These are phyloP conservation scores for Dinothrombium tinctorium DNA, from an alignment of 1,140 invertebrate species.

Conservation along the genomic window DNA sequence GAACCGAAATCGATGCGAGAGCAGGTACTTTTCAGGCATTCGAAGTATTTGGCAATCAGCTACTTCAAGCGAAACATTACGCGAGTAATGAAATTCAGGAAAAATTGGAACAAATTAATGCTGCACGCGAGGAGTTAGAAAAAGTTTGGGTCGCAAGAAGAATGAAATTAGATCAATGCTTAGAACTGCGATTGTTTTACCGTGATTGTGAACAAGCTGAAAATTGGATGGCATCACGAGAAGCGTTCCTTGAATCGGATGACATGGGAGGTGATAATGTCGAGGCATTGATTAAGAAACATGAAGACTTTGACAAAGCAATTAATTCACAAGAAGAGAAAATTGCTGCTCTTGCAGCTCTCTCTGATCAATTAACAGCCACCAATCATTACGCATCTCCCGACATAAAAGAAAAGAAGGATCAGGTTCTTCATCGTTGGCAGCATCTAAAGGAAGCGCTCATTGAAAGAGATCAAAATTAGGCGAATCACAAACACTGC, in stretches of 20 bases:
- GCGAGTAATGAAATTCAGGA: conserved; percentile 85
- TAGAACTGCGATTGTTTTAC: conserved; percentile 92
- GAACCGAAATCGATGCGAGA: conserved; percentile 93
- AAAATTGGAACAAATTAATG: conserved; percentile 72
- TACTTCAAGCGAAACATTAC: conserved; percentile 84
- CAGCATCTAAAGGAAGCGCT: conserved; percentile 83
- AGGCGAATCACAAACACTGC: conserved; percentile 91
- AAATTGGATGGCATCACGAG: conserved; percentile 95
- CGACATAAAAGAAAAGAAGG: conserved; percentile 68
- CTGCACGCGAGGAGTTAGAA: conserved; percentile 70
- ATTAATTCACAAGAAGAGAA: conserved; percentile 97
- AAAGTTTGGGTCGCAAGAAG: conserved; percentile 80
- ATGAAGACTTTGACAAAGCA: conserved; percentile 99
- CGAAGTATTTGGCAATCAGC: conserved; percentile 87
- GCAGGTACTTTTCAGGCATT: conserved; percentile 91
- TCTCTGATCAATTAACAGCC: conserved; percentile 80
- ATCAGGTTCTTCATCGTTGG: conserved; percentile 68
- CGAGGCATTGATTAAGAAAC: conserved; percentile 94
- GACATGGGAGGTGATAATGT: conserved; percentile 79
- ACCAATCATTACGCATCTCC: conserved; percentile 80
- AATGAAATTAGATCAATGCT: conserved; percentile 84
- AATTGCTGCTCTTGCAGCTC: conserved; percentile 69
- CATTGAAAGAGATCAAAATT: conserved; percentile 91
- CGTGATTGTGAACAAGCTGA: conserved; percentile 89
- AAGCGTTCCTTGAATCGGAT: conserved; percentile 78